Percentiles rank a stretch among this genome's conserved stretches.
Evolutionary conservation across 2,797 vertebrate genomes (phyloP).

Genomic region (Oreochromis mossambicus): DNA sequence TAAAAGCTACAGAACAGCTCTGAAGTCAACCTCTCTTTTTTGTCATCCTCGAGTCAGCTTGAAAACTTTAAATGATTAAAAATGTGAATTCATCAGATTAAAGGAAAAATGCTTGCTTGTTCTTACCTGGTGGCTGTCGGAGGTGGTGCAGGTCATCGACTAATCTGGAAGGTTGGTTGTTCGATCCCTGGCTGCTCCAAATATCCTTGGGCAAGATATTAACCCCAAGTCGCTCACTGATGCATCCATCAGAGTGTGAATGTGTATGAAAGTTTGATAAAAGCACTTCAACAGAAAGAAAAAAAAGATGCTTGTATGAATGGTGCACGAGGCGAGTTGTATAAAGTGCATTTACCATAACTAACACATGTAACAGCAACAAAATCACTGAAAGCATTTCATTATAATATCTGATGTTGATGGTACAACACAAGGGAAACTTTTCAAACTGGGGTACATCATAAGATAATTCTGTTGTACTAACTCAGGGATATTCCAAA

Average conservation of each 20-base stretch:
- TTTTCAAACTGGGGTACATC: neutral
- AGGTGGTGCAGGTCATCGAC: neutral
- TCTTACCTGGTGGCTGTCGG: neutral
- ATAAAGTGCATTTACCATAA: neutral
- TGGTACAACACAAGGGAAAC: neutral
- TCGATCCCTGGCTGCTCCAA: neutral
- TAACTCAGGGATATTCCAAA: neutral
- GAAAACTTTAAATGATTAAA: neutral
- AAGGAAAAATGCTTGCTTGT: neutral
- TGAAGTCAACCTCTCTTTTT: neutral
- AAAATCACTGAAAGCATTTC: neutral
- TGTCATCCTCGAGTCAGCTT: neutral
- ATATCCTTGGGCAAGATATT: neutral
- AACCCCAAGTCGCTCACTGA: neutral
- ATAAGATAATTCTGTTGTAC: neutral
- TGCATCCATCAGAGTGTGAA: neutral
- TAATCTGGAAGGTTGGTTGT: neutral
- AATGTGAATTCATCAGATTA: neutral
- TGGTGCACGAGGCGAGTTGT: neutral
- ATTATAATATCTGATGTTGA: neutral
- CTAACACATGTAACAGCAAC: neutral
- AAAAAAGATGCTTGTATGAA: neutral
- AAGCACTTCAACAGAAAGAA: neutral
- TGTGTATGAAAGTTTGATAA: neutral
- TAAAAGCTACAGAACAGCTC: neutral